phyloP scores from a whole-genome alignment of 2,113 vertebrate species.

The Catharus bicknelli region DNA sequence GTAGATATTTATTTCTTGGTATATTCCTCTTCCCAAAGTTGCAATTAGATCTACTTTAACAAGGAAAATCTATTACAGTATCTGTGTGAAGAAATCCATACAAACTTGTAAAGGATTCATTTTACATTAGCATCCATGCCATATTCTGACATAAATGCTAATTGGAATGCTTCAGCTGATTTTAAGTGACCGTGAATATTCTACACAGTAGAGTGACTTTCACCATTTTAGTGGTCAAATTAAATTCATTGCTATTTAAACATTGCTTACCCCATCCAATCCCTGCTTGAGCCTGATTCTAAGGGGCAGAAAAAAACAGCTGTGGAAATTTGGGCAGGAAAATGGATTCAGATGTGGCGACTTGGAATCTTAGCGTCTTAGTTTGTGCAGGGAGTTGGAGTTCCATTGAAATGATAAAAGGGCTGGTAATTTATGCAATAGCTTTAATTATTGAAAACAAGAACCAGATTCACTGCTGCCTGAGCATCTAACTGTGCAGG shows the following conservation, averaged over 20 bases:
- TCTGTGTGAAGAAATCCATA: constrained; percentile 46
- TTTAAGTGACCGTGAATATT: constrained; percentile 55
- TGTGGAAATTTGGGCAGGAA: neutral
- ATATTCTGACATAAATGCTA: constrained; percentile 62
- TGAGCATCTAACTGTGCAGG: neutral
- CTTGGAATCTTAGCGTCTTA: neutral
- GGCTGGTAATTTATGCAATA: neutral
- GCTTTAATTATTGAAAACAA: neutral
- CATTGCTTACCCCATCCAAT: neutral
- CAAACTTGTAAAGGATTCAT: constrained; percentile 70
- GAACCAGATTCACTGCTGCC: neutral
- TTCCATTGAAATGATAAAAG: neutral
- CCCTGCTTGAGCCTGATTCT: neutral
- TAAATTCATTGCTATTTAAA: constrained; percentile 28
- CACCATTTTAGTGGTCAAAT: constrained; percentile 37
- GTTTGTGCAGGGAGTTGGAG: neutral
- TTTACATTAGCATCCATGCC: constrained; percentile 63
- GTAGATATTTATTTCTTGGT: neutral
- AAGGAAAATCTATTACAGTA: constrained; percentile 58
- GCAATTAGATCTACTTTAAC: constrained; percentile 61
- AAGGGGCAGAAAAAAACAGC: neutral
- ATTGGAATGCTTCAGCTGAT: constrained; percentile 63
- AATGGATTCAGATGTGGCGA: neutral
- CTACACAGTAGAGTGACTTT: constrained; percentile 37
- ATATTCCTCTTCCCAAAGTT: constrained; percentile 39